Evolutionary conservation across 2,113 vertebrate genomes (phyloP).

Genomic region (Crotalus tigris): DNA sequence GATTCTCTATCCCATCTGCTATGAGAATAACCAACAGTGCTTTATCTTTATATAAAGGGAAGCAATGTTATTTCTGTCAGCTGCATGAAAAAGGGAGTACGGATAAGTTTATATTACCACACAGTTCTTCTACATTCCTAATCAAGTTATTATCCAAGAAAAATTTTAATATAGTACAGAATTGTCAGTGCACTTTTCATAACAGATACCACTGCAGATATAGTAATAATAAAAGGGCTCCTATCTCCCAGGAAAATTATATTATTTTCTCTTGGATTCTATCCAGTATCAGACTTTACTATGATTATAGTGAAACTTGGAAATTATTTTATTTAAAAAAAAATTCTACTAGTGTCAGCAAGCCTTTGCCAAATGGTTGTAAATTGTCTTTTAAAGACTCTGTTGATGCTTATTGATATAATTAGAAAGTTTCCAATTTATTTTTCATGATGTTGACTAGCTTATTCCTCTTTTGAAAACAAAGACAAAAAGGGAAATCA

Average conservation of each 20-base stretch:
- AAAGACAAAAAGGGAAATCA: neutral
- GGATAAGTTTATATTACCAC: neutral
- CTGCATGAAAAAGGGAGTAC: neutral
- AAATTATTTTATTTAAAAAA: neutral
- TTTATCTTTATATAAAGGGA: conserved; percentile 2
- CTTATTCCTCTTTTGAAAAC: neutral
- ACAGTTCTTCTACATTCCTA: neutral
- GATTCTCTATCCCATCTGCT: neutral
- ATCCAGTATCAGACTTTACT: neutral
- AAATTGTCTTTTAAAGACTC: neutral
- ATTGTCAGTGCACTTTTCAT: conserved; percentile 24
- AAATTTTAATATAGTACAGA: neutral
- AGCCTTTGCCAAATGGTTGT: neutral
- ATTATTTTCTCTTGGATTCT: neutral
- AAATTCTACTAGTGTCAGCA: neutral
- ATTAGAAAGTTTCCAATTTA: neutral
- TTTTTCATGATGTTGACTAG: neutral
- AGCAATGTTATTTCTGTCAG: neutral
- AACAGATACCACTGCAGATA: neutral
- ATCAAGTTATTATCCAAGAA: neutral
- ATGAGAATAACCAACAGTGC: conserved; percentile 8
- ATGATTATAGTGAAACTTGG: accelerated
- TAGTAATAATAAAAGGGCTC: neutral
- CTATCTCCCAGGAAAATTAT: conserved; percentile 22
- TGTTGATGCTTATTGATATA: neutral